Conservation (phyloP, 2,797 vertebrate genomes). For the Centropyge bicolor region DNA sequence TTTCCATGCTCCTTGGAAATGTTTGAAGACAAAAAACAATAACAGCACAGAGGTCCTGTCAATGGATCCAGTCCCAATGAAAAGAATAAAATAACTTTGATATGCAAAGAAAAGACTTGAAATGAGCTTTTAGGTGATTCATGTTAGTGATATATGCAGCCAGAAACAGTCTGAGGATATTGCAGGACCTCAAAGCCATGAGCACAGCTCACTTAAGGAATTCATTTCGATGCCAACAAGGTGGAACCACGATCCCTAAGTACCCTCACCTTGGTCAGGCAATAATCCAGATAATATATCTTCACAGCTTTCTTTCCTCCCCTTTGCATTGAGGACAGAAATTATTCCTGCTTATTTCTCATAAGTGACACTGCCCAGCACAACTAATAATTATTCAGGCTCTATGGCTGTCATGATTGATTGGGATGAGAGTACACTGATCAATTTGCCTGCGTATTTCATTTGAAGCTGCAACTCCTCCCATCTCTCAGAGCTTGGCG, state of each 20-base stretch:
- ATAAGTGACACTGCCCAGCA: constrained; percentile 82
- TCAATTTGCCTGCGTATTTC: constrained; percentile 94
- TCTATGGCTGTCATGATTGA: constrained; percentile 89
- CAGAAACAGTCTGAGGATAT: constrained; percentile 53
- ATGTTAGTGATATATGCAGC: constrained; percentile 58
- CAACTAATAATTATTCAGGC: constrained; percentile 86
- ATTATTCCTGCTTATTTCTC: constrained; percentile 86
- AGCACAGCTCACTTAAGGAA: constrained; percentile 66
- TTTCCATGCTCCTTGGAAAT: constrained; percentile 22
- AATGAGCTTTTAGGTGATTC: constrained; percentile 50
- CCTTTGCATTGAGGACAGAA: constrained; percentile 72
- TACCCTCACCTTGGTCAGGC: constrained; percentile 76
- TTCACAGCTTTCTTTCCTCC: constrained; percentile 75
- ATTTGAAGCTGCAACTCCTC: constrained; percentile 91
- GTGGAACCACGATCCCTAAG: constrained; percentile 70
- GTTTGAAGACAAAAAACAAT: constrained; percentile 4
- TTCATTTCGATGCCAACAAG: constrained; percentile 77
- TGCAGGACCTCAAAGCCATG: constrained; percentile 62
- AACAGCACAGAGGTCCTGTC: constrained; percentile 17
- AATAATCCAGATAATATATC: constrained; percentile 80
- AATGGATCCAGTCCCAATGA: constrained; percentile 15
- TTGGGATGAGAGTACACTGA: constrained; percentile 90
- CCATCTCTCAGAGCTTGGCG: constrained; percentile 83
- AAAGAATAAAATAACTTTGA: constrained; percentile 52
- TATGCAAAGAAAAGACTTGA: constrained; percentile 52